phyloP scores from a whole-genome alignment of 2,113 vertebrate species.

The Mesembrinibis cayennensis region DNA sequence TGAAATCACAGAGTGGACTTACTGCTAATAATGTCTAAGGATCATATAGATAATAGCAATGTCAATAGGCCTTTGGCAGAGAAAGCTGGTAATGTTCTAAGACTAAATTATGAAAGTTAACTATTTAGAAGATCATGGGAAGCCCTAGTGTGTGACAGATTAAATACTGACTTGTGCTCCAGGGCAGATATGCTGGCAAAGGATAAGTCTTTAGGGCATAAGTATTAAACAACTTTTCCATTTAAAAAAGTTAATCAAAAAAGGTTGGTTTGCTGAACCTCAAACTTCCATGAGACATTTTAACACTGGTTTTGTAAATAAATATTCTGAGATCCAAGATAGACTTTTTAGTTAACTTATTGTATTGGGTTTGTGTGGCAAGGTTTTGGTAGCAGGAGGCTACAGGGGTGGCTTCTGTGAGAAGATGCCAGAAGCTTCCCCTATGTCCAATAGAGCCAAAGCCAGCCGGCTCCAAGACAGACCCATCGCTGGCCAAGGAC shows the following conservation, averaged over 20 bases:
- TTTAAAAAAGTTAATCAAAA: not conserved
- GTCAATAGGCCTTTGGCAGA: not conserved
- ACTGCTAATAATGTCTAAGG: not conserved
- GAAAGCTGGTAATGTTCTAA: not conserved
- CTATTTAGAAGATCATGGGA: not conserved
- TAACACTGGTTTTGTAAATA: not conserved
- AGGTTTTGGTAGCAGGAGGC: not conserved
- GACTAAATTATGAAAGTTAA: not conserved
- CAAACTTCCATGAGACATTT: not conserved
- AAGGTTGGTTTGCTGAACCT: not conserved
- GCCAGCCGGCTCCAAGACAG: accelerated
- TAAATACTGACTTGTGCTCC: not conserved
- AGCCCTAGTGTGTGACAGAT: not conserved
- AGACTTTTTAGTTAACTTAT: not conserved
- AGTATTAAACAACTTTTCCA: not conserved
- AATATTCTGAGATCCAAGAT: not conserved
- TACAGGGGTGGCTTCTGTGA: not conserved
- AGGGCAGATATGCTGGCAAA: not conserved
- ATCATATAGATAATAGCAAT: not conserved
- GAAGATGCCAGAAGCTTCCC: not conserved
- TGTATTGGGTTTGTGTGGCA: not conserved
- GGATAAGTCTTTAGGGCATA: not conserved
- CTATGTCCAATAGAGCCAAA: not conserved
- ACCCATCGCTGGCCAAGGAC: accelerated
- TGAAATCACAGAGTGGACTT: not conserved